phyloP scores from a whole-genome alignment of 2,797 vertebrate species.

The Masticophis lateralis region DNA sequence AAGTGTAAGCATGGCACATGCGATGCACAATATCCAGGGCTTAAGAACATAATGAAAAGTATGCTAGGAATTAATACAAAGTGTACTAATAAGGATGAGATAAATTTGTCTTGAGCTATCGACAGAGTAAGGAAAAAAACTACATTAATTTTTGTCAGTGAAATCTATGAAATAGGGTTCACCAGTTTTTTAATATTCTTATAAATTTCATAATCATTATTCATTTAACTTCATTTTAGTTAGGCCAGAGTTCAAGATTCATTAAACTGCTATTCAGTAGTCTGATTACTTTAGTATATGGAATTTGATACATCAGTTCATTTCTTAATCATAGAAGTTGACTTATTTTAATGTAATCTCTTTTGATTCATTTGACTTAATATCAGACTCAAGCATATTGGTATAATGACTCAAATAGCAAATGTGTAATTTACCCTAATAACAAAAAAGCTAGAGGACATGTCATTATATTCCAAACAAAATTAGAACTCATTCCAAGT shows the following conservation, averaged over 20 bases:
- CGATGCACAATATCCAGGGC: neutral
- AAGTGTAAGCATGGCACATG: neutral
- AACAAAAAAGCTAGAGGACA: neutral
- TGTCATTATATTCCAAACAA: neutral
- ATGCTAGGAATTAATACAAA: neutral
- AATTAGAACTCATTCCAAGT: neutral
- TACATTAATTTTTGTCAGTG: neutral
- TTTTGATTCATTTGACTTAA: conserved; percentile 15
- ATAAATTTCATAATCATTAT: conserved; percentile 17
- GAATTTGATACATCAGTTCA: conserved; percentile 10
- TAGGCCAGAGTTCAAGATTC: conserved; percentile 17
- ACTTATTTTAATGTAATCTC: conserved; percentile 17
- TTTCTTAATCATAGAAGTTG: conserved; percentile 19
- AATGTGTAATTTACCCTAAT: neutral
- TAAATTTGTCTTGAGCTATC: neutral
- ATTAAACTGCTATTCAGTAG: conserved; percentile 12
- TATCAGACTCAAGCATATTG: neutral
- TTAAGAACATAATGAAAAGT: neutral
- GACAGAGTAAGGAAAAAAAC: too few relatives aligned
- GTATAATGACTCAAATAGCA: conserved; percentile 1
- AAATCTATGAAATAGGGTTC: neutral
- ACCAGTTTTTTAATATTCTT: neutral
- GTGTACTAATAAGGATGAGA: neutral
- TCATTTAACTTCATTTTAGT: conserved; percentile 19
- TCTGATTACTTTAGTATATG: conserved; percentile 9